Base-by-base conservation (phyloP, 2,797 vertebrate genomes). In the Vireo griseus region DNA sequence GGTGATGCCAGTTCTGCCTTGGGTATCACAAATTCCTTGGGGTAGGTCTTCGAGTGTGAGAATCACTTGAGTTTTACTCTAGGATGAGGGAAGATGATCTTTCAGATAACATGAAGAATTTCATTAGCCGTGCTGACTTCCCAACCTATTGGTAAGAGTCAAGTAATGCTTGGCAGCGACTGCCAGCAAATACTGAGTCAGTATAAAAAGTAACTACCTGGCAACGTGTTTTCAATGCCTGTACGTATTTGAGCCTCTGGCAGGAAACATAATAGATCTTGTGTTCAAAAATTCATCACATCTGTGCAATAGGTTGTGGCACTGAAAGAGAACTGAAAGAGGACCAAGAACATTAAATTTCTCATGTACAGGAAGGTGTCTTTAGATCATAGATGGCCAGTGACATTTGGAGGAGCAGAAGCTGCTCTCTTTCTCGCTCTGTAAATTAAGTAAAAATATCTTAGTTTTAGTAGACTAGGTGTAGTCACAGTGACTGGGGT, bases 141-240 rank as follows among this genome's bases (percentile, higher is more conserved):
- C 59, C 69, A 94, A 4, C 29, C 48, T n/a, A 16, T 77, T 37
- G 77, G 54, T 89, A 57, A 79, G 59, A 66, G 37, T 86, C 73
- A 28, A 65, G 42, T 69, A 71, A 89, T 31, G 66, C 66, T 75
- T 81, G 73, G 82, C 85, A 79, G 77, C 0, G 2, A 24, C 78
- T 66, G 78, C 76, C 21, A 5, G 66, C 86, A 83, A 78, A 44
- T 68, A 63, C 57, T 68, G 92, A 82, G 79, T 86, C 62, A 33
- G 73, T 81, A 59, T 75, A 73, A 88, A 94, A 94, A 68, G 73
- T 76, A 94, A 73, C 73, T 96, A 75, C 91, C 89, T 95, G 94
- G 92, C 89, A 86, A 91, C 10, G n/a, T 86, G 77, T 69, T 96
- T 66, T 79, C 86, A 84, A 55, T 91, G 78, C 76, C 85, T 94